Percentiles rank a stretch among this genome's conserved stretches.
Evolutionary conservation across 2,797 vertebrate species (phyloP).

Genomic region (Sebastiscus tertius): DNA sequence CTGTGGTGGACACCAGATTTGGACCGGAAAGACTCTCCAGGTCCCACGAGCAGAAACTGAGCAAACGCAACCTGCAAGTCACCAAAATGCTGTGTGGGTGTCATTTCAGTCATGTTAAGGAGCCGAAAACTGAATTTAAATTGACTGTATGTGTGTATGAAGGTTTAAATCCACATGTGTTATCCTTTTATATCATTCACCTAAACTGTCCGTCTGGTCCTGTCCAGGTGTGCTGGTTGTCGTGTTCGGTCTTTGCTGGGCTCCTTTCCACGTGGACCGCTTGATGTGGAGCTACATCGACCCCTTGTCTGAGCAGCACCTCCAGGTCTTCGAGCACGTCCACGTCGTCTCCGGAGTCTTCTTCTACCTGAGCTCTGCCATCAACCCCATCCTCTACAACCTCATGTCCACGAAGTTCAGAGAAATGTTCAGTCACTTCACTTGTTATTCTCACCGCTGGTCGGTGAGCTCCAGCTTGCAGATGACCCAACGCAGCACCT

Average conservation of each 20-base stretch:
- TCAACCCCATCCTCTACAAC: slow-evolving; percentile 94
- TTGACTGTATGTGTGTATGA: not conserved
- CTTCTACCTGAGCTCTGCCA: slow-evolving; percentile 92
- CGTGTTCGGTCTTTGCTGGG: slow-evolving; percentile 93
- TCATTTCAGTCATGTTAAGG: not conserved
- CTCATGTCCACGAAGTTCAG: slow-evolving; percentile 94
- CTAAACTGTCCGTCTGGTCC: not conserved
- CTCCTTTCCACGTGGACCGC: slow-evolving; percentile 91
- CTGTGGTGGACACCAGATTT: slow-evolving; percentile 22
- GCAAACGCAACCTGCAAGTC: slow-evolving; percentile 78
- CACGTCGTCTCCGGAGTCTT: slow-evolving; percentile 89
- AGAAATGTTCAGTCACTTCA: slow-evolving; percentile 88
- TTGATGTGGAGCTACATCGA: slow-evolving; percentile 91
- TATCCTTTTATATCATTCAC: not conserved
- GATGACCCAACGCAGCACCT: slow-evolving; percentile 78
- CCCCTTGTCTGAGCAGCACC: slow-evolving; percentile 72
- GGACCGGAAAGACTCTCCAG: slow-evolving; percentile 32
- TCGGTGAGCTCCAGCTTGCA: slow-evolving; percentile 59
- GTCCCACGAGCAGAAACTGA: slow-evolving; percentile 59
- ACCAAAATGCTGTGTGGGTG: slow-evolving; percentile 85
- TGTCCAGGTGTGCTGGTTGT: slow-evolving; percentile 88
- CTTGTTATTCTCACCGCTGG: slow-evolving; percentile 67
- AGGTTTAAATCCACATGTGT: no score
- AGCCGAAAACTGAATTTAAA: not conserved
- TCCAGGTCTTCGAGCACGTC: slow-evolving; percentile 81